phyloP scores from a whole-genome alignment of 2,888 invertebrate genomes.

The Odontocerum albicorne region DNA sequence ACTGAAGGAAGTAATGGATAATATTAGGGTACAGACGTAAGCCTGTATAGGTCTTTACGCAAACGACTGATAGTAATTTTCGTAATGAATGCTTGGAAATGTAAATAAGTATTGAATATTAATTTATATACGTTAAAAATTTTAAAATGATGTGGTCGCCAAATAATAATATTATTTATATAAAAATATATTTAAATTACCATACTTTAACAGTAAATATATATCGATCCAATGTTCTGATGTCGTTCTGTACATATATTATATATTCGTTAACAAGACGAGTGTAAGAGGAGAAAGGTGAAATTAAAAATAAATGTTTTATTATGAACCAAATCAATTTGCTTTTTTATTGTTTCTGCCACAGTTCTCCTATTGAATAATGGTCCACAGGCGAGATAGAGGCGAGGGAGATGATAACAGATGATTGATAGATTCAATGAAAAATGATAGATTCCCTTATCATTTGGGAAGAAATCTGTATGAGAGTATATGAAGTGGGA shows the following conservation, averaged over 20 bases:
- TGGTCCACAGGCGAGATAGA: neutral
- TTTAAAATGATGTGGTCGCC: constrained; percentile 35
- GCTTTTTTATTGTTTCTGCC: constrained; percentile 20
- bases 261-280: constrained; percentile 33
- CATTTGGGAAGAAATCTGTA: no score
- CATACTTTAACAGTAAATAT: constrained; percentile 30
- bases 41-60: constrained; percentile 30
- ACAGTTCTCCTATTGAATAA: neutral
- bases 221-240: constrained; percentile 34
- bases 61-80: constrained; percentile 38
- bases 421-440: constrained; percentile 31
- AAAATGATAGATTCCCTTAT: constrained; percentile 23
- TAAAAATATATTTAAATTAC: constrained; percentile 35
- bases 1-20: constrained; percentile 32
- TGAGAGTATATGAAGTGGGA: no score
- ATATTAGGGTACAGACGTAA: constrained; percentile 37
- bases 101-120: constrained; percentile 36
- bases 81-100: constrained; percentile 36
- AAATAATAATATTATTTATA: constrained; percentile 37
- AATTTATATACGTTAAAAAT: constrained; percentile 36
- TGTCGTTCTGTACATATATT: constrained; percentile 36
- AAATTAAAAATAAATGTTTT: constrained; percentile 37
- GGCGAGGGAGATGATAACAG: neutral
- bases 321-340: constrained; percentile 34
- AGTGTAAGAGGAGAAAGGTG: constrained; percentile 31